These are phyloP conservation scores for Thalassarche chlororhynchos DNA, from an alignment of 2,113 vertebrate genomes.

Conservation along the genomic window DNA sequence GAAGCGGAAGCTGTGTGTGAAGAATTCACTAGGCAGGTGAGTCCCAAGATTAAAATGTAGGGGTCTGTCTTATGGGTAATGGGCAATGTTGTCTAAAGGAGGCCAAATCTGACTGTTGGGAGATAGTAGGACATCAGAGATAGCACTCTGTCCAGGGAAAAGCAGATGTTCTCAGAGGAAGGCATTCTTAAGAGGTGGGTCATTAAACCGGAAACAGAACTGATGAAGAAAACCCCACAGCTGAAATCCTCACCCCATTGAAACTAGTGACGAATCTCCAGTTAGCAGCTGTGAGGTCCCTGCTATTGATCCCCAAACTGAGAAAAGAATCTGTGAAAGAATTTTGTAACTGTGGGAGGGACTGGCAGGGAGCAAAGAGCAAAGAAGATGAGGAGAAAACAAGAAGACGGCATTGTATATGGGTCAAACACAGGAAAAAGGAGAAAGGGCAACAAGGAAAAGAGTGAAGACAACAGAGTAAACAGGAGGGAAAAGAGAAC, in stretches of 20 bases:
- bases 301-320: background rate
- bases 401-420: background rate
- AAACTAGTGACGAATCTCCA: background rate
- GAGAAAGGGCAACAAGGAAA: background rate
- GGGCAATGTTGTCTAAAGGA: background rate
- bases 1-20: slow-evolving; percentile 69
- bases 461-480: background rate
- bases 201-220: background rate
- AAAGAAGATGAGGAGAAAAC: background rate
- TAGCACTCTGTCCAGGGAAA: background rate
- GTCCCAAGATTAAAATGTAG: background rate
- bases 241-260: background rate
- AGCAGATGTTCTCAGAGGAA: background rate
- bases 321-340: background rate
- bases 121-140: background rate
- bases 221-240: background rate
- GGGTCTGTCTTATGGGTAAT: background rate
- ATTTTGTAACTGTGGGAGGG: background rate
- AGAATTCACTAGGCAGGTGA: slow-evolving; percentile 59
- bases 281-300: background rate
- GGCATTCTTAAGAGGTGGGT: background rate
- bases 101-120: background rate
- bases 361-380: background rate
- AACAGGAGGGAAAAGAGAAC: background rate
- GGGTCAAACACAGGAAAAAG: background rate